Evolutionary conservation across 2,113 vertebrate species (phyloP), one percentile per base, ranked within the genome.

Genomic region (Triplophysa dalaica): DNA sequence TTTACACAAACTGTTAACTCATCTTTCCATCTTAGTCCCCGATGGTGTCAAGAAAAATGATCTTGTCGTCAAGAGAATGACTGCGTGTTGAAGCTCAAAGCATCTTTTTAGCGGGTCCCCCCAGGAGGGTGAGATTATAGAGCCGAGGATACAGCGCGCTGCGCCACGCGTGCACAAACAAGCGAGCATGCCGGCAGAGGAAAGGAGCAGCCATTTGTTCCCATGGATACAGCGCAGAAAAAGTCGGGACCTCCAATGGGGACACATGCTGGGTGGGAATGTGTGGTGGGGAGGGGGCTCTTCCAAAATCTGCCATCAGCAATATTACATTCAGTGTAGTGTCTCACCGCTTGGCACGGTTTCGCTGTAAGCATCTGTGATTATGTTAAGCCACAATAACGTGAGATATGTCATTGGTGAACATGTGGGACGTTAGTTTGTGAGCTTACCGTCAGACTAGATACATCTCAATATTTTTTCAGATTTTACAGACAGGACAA

Each of bases 141-240:
- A 72, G 54, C 67, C 8, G 41, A 68, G 21, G 43, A 45, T 45
- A 45, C 43, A 2, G 43, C 43, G 43, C 43, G 11, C 17, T 10
- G 43, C 43, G 11, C 17, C 61, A 50, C 21, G 26, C 74, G 62
- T 17, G 4, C 43, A n/a, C 62, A 77, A 38, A n/a, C 9, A 48
- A 17, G 21, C n/a, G 58, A 8, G 45, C 66, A 84, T 21, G 61
- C 75, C 26, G 11, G 50, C 12, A 43, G 54, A 43, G 13, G 12
- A 61, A 33, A 52, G 54, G 76, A 68, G 64, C 14, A 54, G n/a
- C 17, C 65, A 13, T 60, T 54, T 66, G 76, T 78, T 78, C 65
- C 76, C 64, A 78, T 78, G 76, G 76, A 58, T 50, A 78, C 76
- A 68, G 76, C 7, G 75, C 63, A 67, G 19, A 50, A 33, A 73